phyloP scores from a whole-genome alignment of 2,113 vertebrate species.

The Gnathonemus echidnorhynchus region DNA sequence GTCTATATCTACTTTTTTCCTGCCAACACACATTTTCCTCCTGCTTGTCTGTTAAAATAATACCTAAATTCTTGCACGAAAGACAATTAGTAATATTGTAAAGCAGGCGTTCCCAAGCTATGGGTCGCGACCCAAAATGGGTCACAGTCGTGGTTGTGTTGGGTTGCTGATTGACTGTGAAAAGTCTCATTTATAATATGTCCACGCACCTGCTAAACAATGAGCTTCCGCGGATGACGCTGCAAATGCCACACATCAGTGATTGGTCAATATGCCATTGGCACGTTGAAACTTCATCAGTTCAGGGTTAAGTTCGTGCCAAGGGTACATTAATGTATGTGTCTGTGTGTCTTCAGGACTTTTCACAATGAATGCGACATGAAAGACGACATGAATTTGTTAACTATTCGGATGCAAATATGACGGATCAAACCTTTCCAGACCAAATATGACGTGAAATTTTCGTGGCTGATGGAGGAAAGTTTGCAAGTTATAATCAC shows the following conservation, averaged over 20 bases:
- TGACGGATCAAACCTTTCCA: no score
- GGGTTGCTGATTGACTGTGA: not conserved
- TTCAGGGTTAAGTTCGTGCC: not conserved
- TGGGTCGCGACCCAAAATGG: no score
- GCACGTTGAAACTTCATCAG: not conserved
- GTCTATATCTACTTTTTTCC: not conserved
- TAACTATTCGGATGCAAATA: no score
- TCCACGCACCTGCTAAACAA: not conserved
- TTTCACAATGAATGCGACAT: not conserved
- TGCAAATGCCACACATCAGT: not conserved
- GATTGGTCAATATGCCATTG: not conserved
- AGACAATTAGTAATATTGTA: not conserved
- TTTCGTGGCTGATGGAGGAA: no score
- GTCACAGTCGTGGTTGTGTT: not conserved
- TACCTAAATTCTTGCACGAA: not conserved
- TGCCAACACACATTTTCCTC: not conserved
- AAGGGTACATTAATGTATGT: not conserved
- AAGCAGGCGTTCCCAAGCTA: not conserved
- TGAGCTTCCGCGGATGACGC: not conserved
- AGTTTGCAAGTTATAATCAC: no score
- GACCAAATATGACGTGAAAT: no score
- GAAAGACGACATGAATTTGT: no score
- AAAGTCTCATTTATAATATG: not conserved
- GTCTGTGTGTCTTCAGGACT: not conserved
- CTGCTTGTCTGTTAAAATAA: not conserved